Percentiles rank a stretch among this genome's conserved stretches.
phyloP scores from a whole-genome alignment of 1,140 invertebrate species.

The Mycetomoellerius zeteki region DNA sequence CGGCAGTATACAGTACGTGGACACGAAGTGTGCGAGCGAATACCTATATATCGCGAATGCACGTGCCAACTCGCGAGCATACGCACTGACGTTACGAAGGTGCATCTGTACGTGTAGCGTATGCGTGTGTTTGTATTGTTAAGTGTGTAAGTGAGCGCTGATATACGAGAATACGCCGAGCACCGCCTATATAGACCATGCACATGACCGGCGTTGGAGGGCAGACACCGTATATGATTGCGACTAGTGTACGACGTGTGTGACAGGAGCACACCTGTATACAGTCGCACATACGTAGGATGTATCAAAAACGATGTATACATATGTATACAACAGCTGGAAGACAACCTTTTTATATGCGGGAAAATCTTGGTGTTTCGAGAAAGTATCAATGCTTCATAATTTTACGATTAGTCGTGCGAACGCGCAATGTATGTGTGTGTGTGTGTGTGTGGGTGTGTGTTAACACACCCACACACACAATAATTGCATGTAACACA shows the following conservation, averaged over 20 bases:
- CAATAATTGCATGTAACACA: background rate
- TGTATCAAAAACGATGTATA: slow-evolving; percentile 26
- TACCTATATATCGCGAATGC: slow-evolving; percentile 33
- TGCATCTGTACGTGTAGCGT: background rate
- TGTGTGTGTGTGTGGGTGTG: background rate
- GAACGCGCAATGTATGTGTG: background rate
- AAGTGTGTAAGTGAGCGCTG: background rate
- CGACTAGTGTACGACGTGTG: slow-evolving; percentile 21
- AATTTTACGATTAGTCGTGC: background rate
- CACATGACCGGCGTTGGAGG: slow-evolving; percentile 10
- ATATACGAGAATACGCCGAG: slow-evolving; percentile 25
- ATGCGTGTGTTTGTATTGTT: background rate
- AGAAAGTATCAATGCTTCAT: background rate
- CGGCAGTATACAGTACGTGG: slow-evolving; percentile 3
- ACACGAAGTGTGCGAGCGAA: slow-evolving; percentile 34
- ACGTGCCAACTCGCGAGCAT: slow-evolving; percentile 43
- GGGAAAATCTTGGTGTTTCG: background rate
- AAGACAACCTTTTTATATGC: background rate
- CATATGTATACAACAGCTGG: background rate
- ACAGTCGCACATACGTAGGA: background rate
- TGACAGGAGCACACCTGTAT: slow-evolving; percentile 30
- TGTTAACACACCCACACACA: background rate
- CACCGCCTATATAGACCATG: slow-evolving; percentile 9
- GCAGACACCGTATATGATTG: slow-evolving; percentile 18
- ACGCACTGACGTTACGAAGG: background rate